phyloP scores from a whole-genome alignment of 2,113 vertebrate genomes.

The Cyanocitta stelleri region DNA sequence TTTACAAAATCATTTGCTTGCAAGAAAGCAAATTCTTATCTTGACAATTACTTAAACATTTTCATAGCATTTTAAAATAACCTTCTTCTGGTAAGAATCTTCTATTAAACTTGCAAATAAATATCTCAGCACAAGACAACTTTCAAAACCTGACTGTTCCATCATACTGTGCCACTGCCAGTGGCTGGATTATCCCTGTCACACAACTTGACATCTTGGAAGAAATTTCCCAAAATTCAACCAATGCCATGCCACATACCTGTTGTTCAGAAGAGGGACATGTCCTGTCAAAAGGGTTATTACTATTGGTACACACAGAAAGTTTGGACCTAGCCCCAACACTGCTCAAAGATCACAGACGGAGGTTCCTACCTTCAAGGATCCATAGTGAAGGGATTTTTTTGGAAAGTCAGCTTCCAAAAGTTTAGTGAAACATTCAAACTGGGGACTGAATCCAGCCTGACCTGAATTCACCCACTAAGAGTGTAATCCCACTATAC shows the following conservation, averaged over 20 bases:
- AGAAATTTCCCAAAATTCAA: background rate
- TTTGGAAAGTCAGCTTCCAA: background rate
- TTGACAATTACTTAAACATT: background rate
- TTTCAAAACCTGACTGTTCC: background rate
- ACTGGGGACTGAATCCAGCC: background rate
- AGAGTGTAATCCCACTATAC: background rate
- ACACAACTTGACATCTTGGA: background rate
- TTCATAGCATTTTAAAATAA: background rate
- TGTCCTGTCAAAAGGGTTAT: background rate
- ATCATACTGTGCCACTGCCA: background rate
- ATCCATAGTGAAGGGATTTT: background rate
- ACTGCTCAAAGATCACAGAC: background rate
- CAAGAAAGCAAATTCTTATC: background rate
- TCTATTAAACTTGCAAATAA: background rate
- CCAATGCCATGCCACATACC: background rate
- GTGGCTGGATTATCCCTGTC: background rate
- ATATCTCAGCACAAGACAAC: background rate
- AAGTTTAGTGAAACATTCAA: background rate
- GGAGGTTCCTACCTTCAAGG: background rate
- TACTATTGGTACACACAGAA: background rate
- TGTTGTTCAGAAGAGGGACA: background rate
- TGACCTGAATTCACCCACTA: background rate
- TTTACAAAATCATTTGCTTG: background rate
- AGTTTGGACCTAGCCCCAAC: background rate
- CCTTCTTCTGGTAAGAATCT: background rate